Base-by-base conservation (phyloP, 2,797 vertebrate genomes). In the Coranthus polyacanthus region DNA sequence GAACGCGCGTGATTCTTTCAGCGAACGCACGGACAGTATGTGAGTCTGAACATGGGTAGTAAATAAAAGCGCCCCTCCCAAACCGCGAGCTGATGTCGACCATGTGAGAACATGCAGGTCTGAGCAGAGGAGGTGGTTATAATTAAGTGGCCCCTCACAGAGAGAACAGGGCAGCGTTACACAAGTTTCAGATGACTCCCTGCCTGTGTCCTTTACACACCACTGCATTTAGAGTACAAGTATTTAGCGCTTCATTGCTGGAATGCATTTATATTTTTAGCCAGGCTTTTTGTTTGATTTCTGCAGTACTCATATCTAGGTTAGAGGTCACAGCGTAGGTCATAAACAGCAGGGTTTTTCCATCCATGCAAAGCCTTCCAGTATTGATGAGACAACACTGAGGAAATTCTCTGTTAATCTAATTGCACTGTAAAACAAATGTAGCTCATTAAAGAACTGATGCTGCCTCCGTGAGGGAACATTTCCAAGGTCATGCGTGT, bases 241-340 rank as follows among this genome's bases (percentile, higher is more conserved):
- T 56, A 81, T 83, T 88, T 85, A 67, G 70, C 79, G 17, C 72
- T 65, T 75, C 47, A 74, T 82, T 63, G 5, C 53, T 44, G 45
- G 60, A 82, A 76, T 77, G 68, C 13, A 21, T 50, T 63, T 52
- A 55, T 89, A 86, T 86, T 83, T 88, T 84, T 80, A 82, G 68
- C 49, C 50, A 22, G 20, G 52, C 63, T 53, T 83, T 80, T 74
- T 82, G 74, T 78, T 79, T 71, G 66, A 74, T 79, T 84, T 68
- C 41, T 49, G 55, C 38, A 39, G 12, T 13, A 6, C 45, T 76
- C 56, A 50, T 81, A 60, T 69, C 80, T 57, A 75, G 51, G 74
- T 78, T 43, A 64, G n/a, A 78, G 60, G 45, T 69, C 54, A 78
- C 37, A 62, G n/a, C 9, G 13, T 20, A 34, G 17, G 26, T 62